phyloP scores from a whole-genome alignment of 2,888 invertebrate genomes.

The Tinea pellionella region DNA sequence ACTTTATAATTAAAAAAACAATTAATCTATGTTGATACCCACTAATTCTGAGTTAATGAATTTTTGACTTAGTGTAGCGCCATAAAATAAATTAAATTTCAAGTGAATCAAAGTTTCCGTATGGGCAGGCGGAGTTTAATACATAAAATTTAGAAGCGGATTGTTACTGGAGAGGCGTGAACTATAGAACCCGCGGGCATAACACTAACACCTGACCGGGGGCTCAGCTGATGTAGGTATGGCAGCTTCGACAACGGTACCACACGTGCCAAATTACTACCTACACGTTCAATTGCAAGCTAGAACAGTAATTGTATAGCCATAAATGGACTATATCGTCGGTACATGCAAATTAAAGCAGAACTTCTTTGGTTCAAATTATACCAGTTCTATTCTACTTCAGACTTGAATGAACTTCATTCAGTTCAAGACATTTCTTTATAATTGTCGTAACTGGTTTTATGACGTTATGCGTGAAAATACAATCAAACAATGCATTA shows the following conservation, averaged over 20 bases:
- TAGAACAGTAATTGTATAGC: slow-evolving; percentile 10
- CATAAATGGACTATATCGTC: slow-evolving; percentile 8
- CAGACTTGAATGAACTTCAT: background rate
- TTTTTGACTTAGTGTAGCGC: background rate
- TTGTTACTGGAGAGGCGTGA: slow-evolving; percentile 2
- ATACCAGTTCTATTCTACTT: background rate
- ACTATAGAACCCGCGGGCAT: slow-evolving; percentile 5
- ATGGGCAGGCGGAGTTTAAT: slow-evolving; percentile 13
- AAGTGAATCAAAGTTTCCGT: slow-evolving; percentile 12
- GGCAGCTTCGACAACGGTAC: slow-evolving; percentile 10
- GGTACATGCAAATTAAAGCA: slow-evolving; percentile 11
- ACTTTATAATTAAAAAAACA: background rate
- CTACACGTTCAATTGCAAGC: background rate
- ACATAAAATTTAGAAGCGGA: slow-evolving; percentile 13
- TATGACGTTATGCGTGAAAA: too few species aligned
- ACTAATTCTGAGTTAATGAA: background rate
- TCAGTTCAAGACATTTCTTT: background rate
- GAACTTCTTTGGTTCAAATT: background rate
- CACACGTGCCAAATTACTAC: slow-evolving; percentile 15
- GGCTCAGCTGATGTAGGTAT: background rate
- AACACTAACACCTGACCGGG: slow-evolving; percentile 12
- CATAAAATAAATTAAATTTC: slow-evolving; percentile 13
- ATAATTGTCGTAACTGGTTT: too few species aligned
- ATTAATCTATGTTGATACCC: background rate
- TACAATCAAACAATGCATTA: too few species aligned